Conservation (phyloP, 2,888 invertebrate species). For the Argyra leucocephala region DNA sequence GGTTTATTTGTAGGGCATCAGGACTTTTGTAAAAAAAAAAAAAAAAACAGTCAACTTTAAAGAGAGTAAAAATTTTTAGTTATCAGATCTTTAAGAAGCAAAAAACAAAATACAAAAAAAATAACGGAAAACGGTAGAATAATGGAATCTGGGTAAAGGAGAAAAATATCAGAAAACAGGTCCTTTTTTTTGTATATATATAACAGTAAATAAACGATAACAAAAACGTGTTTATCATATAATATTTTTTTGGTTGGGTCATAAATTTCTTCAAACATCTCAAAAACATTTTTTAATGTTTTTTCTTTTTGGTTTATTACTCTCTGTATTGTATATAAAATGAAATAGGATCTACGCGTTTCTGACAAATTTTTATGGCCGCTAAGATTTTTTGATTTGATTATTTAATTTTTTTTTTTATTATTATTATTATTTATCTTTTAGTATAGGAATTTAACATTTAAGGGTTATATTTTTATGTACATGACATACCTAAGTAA, state of each 20-base stretch:
- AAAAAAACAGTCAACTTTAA: not conserved
- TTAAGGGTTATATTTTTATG: no score
- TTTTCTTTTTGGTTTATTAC: no score
- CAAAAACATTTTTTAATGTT: no score
- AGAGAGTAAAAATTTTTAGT: not conserved
- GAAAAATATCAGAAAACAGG: not conserved
- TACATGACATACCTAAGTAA: no score
- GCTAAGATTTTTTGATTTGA: no score
- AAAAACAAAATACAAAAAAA: not conserved
- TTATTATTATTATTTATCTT: no score
- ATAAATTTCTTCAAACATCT: no score
- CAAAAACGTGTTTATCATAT: conserved; percentile 5
- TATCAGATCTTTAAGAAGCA: not conserved
- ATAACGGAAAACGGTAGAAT: not conserved
- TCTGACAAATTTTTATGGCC: not conserved
- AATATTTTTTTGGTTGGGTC: not conserved
- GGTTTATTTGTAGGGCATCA: not conserved
- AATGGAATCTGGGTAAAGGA: not conserved
- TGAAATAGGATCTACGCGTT: not conserved
- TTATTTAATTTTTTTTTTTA: no score
- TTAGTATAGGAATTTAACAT: no score
- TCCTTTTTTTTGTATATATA: no score
- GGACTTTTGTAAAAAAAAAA: no score
- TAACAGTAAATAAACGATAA: conserved; percentile 3
- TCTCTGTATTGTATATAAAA: not conserved